Conservation (phyloP, 2,113 vertebrate species). For the Macrotus californicus region DNA sequence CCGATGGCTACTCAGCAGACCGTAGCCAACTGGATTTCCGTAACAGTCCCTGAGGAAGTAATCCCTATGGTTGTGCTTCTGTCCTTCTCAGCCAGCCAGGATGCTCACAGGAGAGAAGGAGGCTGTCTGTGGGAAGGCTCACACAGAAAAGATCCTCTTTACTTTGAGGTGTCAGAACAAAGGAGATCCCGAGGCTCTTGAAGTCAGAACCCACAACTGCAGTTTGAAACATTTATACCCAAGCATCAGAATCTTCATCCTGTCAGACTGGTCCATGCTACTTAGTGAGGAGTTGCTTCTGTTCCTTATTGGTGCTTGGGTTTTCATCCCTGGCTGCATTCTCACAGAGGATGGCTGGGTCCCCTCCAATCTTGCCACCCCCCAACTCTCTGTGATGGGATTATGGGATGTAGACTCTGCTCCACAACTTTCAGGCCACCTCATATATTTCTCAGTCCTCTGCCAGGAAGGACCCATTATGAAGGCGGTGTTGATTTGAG, state of each 20-base stretch:
- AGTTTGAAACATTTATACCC: neutral
- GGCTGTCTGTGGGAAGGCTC: neutral
- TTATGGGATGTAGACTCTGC: rapidly evolving
- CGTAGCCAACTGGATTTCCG: neutral
- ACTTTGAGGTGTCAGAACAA: neutral
- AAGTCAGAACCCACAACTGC: neutral
- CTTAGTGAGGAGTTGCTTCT: neutral
- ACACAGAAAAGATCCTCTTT: neutral
- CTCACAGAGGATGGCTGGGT: neutral
- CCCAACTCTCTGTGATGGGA: neutral
- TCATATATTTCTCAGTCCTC: neutral
- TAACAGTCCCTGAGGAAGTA: neutral
- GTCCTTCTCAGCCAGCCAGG: neutral
- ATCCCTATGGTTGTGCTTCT: neutral
- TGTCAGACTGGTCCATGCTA: neutral
- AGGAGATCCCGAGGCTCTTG: neutral
- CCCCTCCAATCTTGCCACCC: neutral
- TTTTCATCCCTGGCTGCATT: neutral
- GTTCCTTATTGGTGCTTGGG: rapidly evolving
- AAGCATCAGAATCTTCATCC: neutral
- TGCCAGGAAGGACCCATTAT: neutral
- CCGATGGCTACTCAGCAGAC: neutral
- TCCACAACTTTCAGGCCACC: neutral
- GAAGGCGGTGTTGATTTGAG: neutral
- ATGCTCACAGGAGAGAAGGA: neutral